A percentile compares a stretch with the other conserved stretches of the same genome.
These are phyloP conservation scores for Esox lucius DNA, from an alignment of 2,797 vertebrate genomes.

Conservation along the genomic window DNA sequence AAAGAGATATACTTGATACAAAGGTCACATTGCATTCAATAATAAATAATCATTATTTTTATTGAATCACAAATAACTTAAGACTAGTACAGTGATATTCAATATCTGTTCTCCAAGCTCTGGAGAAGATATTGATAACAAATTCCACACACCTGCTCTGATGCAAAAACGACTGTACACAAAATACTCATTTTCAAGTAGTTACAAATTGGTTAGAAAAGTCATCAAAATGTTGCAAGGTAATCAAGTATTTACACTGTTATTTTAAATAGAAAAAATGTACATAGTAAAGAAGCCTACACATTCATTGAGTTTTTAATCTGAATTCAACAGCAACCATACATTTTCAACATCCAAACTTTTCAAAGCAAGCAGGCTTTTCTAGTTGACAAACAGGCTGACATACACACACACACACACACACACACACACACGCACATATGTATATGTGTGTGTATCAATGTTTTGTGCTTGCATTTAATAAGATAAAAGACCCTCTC, in stretches of 20 bases:
- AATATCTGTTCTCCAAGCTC: conserved; percentile 82
- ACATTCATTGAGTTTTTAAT: conserved; percentile 84
- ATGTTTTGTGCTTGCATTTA: conserved; percentile 76
- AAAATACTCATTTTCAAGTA: conserved; percentile 95
- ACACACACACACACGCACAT: no score
- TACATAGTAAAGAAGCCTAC: conserved; percentile 87
- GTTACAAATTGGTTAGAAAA: conserved; percentile 96
- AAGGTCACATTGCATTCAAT: conserved; percentile 59
- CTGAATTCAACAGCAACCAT: conserved; percentile 76
- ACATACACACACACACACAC: conserved; percentile 52
- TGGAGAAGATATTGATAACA: conserved; percentile 79
- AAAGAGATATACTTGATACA: conserved; percentile 10
- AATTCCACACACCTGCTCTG: conserved; percentile 78
- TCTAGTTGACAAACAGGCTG: conserved; percentile 53
- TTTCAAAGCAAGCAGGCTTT: conserved; percentile 70
- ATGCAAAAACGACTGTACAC: conserved; percentile 87
- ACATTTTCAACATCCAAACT: conserved; percentile 68
- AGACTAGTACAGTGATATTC: conserved; percentile 96
- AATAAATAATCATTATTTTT: conserved; percentile 98
- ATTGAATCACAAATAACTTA: conserved; percentile 99
- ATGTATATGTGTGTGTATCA: no score
- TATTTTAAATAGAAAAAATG: conserved; percentile 93
- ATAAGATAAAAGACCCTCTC: conserved; percentile 63
- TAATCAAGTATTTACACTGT: conserved; percentile 91
- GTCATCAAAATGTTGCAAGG: conserved; percentile 92